These are phyloP conservation scores for Stegophylla sp. DNA, from an alignment of 2,888 invertebrate species.

Conservation along the genomic window DNA sequence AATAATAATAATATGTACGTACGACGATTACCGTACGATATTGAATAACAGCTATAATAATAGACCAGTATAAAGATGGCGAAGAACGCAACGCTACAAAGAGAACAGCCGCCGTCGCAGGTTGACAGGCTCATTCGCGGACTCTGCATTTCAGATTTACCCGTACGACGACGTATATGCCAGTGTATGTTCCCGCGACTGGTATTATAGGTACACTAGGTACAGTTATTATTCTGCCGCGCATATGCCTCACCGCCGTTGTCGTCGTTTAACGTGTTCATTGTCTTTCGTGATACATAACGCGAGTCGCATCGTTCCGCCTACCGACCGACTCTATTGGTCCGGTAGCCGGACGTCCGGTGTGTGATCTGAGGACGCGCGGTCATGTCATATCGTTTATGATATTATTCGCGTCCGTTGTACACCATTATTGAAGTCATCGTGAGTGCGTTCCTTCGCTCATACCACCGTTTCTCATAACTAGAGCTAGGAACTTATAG, in stretches of 20 bases:
- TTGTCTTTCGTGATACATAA: constrained; percentile 38
- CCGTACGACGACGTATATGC: not conserved
- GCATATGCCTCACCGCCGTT: not conserved
- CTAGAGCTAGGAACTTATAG: no score
- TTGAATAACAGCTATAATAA: not conserved
- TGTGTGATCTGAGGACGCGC: not conserved
- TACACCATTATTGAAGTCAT: constrained; percentile 39
- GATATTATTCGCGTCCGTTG: not conserved
- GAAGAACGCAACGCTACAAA: not conserved
- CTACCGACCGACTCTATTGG: constrained; percentile 51
- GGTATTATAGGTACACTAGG: no score
- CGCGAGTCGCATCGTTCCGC: constrained; percentile 30
- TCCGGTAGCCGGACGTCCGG: constrained; percentile 32
- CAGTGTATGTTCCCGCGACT: no score
- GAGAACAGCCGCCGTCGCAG: not conserved
- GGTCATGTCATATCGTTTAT: no score
- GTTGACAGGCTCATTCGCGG: constrained; percentile 20
- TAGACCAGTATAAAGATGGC: not conserved
- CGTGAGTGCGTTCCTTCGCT: no score
- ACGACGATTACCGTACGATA: no score
- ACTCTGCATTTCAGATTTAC: constrained; percentile 38
- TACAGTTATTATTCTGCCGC: constrained; percentile 38
- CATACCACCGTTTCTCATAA: no score
- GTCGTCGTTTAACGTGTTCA: constrained; percentile 42
- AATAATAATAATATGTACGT: no score